Conservation (phyloP, 2,888 invertebrate genomes). For the Sesia apiformis region DNA sequence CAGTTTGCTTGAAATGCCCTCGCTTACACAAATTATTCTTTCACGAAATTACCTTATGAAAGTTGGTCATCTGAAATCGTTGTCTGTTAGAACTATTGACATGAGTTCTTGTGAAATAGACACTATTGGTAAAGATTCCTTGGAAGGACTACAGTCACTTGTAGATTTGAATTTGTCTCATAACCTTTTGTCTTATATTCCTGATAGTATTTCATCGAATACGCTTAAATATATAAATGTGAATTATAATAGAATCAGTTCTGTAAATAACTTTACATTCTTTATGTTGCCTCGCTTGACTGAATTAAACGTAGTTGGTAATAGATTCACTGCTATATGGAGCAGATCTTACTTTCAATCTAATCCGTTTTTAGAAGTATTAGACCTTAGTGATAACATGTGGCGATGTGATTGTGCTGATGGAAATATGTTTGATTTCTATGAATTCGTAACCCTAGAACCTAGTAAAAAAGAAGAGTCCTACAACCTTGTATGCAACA, state of each 20-base stretch:
- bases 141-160: slow-evolving; percentile 75
- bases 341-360: slow-evolving; percentile 73
- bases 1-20: slow-evolving; percentile 75
- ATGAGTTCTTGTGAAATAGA: slow-evolving; percentile 80
- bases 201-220: slow-evolving; percentile 75
- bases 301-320: slow-evolving; percentile 79
- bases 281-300: slow-evolving; percentile 75
- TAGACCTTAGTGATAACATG: slow-evolving; percentile 82
- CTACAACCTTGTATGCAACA: slow-evolving; percentile 76
- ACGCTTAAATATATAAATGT: slow-evolving; percentile 76
- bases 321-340: slow-evolving; percentile 79
- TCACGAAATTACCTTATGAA: slow-evolving; percentile 78
- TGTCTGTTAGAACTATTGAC: slow-evolving; percentile 73
- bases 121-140: slow-evolving; percentile 67
- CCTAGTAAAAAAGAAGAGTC: slow-evolving; percentile 71
- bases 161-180: slow-evolving; percentile 77
- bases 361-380: slow-evolving; percentile 71
- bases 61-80: slow-evolving; percentile 73
- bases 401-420: slow-evolving; percentile 85
- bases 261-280: slow-evolving; percentile 77
- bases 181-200: slow-evolving; percentile 78
- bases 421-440: slow-evolving; percentile 74
- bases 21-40: slow-evolving; percentile 75
- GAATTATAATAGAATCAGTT: slow-evolving; percentile 75
- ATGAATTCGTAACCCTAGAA: slow-evolving; percentile 72